Base-by-base conservation (phyloP, 2,888 invertebrate species). In the Zelleria hepariella region DNA sequence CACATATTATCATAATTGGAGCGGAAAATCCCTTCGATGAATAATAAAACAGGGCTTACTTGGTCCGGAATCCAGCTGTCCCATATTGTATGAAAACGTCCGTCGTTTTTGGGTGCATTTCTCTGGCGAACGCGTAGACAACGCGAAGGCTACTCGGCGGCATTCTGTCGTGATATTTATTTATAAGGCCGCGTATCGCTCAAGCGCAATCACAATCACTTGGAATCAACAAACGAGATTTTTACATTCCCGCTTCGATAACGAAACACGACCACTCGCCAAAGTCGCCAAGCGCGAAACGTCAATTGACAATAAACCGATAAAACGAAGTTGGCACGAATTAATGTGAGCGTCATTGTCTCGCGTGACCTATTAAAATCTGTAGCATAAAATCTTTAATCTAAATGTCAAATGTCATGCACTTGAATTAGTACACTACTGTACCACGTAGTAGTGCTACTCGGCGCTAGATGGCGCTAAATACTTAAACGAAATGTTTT, bases 21-120 rank as follows among this genome's bases (percentile, higher is more conserved):
- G 65, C 63, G 68, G 68, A 65, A 66, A 66, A 63, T 26, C 62
- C 64, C 65, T 60, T 62, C 61, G 64, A 65, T 70, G 66, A 62
- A 66, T 66, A 67, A 66, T 61, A 66, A 65, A 70, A 65, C 67
- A 68, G 64, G 70, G 88, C 91, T 91, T 83, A 94, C 95, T 92
- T 94, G 71, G 93, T 93, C 71, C 96, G 92, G 80, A 96, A 96
- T 74, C 96, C 96, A 68, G 96, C 95, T 62, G 96, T 96, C 68
- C 96, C 96, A 88, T 96, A 96, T 81, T 94, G 91, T 68, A 95
- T 92, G 73, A 90, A 90, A 65, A 90, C 89, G 69, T 91, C 91
- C 59, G 90, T 82, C 53, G 90, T 92, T 83, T 93, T 94, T 25
- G 93, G 93, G 77, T 94, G 93, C 92, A 94, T 93, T 90, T 93